A percentile compares a stretch with the other conserved stretches of the same genome.
Conservation (phyloP, 1,140 invertebrate genomes). For the Drosophila sucinea region DNA sequence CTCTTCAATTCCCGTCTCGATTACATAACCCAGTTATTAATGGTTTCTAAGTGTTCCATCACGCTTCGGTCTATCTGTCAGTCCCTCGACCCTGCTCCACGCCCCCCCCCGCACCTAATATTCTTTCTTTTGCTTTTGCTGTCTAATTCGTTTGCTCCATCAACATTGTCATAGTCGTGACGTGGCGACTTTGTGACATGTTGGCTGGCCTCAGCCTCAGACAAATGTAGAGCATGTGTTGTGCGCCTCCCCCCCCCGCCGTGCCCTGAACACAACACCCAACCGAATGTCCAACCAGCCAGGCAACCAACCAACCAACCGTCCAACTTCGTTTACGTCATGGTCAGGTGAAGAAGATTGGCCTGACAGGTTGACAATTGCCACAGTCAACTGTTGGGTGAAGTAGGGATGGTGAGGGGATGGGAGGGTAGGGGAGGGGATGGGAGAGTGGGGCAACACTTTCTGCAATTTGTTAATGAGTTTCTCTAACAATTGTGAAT, state of each 20-base stretch:
- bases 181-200: conserved; percentile 73
- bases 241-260: background rate
- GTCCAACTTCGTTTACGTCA: conserved; percentile 50
- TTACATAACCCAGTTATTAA: conserved; percentile 80
- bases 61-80: conserved; percentile 33
- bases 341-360: conserved; percentile 60
- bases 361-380: conserved; percentile 33
- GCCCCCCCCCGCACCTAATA: background rate
- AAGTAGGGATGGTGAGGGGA: background rate
- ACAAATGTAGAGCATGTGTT: conserved; percentile 64
- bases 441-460: conserved; percentile 10
- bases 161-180: conserved; percentile 57
- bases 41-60: conserved; percentile 62
- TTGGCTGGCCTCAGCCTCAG: conserved; percentile 37
- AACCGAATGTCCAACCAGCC: background rate
- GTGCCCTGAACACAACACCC: background rate
- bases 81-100: background rate
- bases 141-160: conserved; percentile 7
- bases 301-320: background rate
- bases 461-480: conserved; percentile 76
- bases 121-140: conserved; percentile 17
- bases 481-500: conserved; percentile 45
- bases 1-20: conserved; percentile 53
- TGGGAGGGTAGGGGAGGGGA: background rate
- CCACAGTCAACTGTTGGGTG: background rate